These are phyloP conservation scores for Morone chrysops DNA, from an alignment of 2,113 vertebrate species.

Conservation along the genomic window DNA sequence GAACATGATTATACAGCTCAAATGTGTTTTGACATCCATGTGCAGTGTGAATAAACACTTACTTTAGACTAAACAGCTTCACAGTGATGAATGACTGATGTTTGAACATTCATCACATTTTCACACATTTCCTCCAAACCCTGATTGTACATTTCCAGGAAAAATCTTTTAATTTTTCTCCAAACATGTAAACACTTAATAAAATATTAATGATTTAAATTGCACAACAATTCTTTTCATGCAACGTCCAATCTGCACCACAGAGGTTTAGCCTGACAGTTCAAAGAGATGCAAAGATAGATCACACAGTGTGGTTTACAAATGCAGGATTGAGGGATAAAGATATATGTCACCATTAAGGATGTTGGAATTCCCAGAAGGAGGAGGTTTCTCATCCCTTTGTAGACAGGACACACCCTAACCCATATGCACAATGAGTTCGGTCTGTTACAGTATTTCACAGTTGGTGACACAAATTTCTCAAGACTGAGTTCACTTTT, in stretches of 20 bases:
- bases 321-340: slow-evolving; percentile 1
- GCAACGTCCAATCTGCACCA: not conserved
- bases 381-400: slow-evolving; percentile 26
- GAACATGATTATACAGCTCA: not conserved
- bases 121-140: not conserved
- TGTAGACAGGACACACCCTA: not conserved
- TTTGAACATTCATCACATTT: not conserved
- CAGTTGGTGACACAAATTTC: not conserved
- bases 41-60: not conserved
- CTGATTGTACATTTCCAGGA: not conserved
- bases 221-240: not conserved
- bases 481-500: not conserved
- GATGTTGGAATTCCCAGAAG: slow-evolving; percentile 16
- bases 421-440: slow-evolving; percentile 31
- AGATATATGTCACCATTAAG: slow-evolving; percentile 19
- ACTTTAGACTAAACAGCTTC: too few relatives aligned
- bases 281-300: not conserved
- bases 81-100: too few relatives aligned
- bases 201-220: slow-evolving; percentile 36
- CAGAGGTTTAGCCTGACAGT: slow-evolving; percentile 4
- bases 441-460: slow-evolving; percentile 3
- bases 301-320: slow-evolving; percentile 1
- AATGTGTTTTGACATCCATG: not conserved
- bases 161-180: slow-evolving; percentile 13
- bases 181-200: slow-evolving; percentile 11